phyloP scores from a whole-genome alignment of 2,113 vertebrate genomes.

The Podilymbus podiceps region DNA sequence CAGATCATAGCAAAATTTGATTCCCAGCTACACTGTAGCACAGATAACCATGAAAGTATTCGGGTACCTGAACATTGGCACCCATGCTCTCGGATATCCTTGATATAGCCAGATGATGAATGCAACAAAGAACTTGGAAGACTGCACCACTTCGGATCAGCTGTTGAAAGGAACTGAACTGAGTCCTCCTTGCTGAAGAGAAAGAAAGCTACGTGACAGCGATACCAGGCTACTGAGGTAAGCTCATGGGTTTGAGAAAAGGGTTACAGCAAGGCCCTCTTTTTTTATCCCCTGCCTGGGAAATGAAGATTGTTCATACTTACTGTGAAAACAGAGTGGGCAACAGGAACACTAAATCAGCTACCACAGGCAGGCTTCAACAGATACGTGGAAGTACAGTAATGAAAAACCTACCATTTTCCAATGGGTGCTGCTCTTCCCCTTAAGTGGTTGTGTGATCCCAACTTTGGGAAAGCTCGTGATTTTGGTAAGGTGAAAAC shows the following conservation, averaged over 20 bases:
- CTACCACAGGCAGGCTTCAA: background rate
- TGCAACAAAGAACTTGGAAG: background rate
- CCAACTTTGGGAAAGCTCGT: background rate
- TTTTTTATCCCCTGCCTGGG: background rate
- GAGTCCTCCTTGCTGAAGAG: background rate
- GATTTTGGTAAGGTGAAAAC: background rate
- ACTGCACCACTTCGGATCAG: background rate
- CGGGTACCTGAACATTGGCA: background rate
- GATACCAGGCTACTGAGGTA: background rate
- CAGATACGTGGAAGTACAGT: accelerated
- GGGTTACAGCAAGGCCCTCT: background rate
- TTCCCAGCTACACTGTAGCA: background rate
- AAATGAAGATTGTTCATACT: background rate
- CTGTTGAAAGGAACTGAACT: background rate
- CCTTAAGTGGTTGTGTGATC: background rate
- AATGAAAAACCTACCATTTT: background rate
- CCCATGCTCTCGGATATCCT: background rate
- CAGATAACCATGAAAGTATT: background rate
- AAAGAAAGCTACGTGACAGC: background rate
- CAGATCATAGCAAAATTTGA: background rate
- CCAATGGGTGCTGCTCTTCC: background rate
- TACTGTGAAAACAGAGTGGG: background rate
- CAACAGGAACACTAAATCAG: background rate
- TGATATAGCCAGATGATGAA: background rate
- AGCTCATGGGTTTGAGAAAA: background rate